Evolutionary conservation across 2,113 vertebrate species (phyloP), one percentile per base, ranked within the genome.

Genomic region (Carlito syrichta): DNA sequence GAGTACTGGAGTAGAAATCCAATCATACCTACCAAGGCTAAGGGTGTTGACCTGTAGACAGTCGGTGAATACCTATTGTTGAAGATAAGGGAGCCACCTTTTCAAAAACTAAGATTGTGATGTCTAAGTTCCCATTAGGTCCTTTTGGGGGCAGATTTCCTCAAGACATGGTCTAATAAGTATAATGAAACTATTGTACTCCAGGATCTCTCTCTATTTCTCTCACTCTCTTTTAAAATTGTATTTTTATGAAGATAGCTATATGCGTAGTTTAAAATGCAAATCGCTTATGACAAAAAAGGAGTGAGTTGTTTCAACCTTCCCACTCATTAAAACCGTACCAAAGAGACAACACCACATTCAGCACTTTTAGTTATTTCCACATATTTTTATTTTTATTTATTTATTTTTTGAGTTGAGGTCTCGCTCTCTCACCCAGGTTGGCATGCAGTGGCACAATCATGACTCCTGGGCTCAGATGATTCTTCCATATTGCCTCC

Each of bases 171-270:
- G 85, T 86, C 60, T 77, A 50, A 71, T 52, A 17, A 19, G 50
- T 71, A n/a, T n/a, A 62, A 56, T 22, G 62, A n/a, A 82, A 12
- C 25, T 63, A 2, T 35, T 81, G 17, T 19, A 6, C 20, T 3
- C 43, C 43, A 48, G 23, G 86, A 58, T 58, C n/a, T 74, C 10
- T 69, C 13, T 63, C 40, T 63, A 30, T 27, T 22, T 68, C 4
- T 32, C 35, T 56, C 5, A 62, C 17, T 79, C 11, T 68, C 11
- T 82, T 30, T n/a, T n/a, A n/a, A n/a, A n/a, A n/a, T n/a, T 86
- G 77, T 82, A 83, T 40, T 94, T 95, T 83, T 68, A 73, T 73
- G 20, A 97, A 84, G 30, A 73, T 83, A 68, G 45, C 84, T 20
- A 35, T n/a, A 12, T 60, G 25, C 14, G 40, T 14, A 35, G 17